These are phyloP conservation scores for Parazoanthus swiftii DNA, from an alignment of 92 coral and sea anemone genomes.

Conservation along the genomic window DNA sequence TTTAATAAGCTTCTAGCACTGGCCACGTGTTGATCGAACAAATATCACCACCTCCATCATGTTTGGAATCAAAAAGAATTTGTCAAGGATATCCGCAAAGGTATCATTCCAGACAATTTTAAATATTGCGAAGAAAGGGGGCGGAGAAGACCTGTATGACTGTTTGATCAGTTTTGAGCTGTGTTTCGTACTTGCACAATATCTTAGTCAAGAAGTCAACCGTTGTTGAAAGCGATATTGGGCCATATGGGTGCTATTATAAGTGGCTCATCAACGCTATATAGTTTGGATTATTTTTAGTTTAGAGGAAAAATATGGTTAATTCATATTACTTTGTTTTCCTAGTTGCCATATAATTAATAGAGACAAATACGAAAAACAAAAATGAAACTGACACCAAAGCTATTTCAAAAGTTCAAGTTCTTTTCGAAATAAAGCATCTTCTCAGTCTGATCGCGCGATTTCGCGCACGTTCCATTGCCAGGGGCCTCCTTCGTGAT, in stretches of 20 bases:
- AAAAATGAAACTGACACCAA: background rate
- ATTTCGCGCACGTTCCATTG: slow-evolving; percentile 22
- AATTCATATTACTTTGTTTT: slow-evolving; percentile 26
- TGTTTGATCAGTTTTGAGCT: slow-evolving; percentile 29
- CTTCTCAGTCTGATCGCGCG: slow-evolving; percentile 3
- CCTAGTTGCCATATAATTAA: slow-evolving; percentile 5
- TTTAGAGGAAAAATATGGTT: background rate
- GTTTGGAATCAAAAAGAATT: slow-evolving; percentile 4
- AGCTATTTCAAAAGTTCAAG: background rate
- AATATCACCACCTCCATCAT: background rate
- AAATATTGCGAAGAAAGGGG: background rate
- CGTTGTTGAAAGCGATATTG: slow-evolving; percentile 41
- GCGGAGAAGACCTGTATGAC: slow-evolving; percentile 30
- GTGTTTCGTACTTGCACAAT: slow-evolving; percentile 10
- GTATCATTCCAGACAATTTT: background rate
- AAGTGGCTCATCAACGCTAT: slow-evolving; percentile 21
- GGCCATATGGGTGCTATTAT: background rate
- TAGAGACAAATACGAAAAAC: slow-evolving; percentile 7
- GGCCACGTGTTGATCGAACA: slow-evolving; percentile 23
- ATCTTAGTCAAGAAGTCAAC: slow-evolving; percentile 12
- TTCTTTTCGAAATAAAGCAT: background rate
- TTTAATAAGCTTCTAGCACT: background rate
- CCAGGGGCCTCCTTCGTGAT: background rate
- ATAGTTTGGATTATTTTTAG: slow-evolving; percentile 27
- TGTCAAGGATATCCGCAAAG: background rate